phyloP scores from a whole-genome alignment of 2,888 invertebrate genomes.

The Candidula unifasciata region DNA sequence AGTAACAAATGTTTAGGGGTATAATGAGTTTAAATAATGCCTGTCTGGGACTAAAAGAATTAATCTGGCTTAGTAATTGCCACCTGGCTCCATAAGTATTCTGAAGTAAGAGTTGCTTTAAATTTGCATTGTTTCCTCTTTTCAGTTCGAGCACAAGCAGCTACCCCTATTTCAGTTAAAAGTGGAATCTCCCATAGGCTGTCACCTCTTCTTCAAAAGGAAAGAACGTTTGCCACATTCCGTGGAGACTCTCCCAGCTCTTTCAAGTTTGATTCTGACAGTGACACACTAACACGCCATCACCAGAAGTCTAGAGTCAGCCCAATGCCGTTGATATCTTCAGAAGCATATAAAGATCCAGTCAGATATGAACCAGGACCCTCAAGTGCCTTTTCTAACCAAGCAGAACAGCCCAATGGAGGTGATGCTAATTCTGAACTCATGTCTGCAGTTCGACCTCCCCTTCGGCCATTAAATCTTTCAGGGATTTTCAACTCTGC shows the following conservation, averaged over 20 bases:
- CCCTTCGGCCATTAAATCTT: not conserved
- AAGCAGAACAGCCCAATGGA: slow-evolving; percentile 16
- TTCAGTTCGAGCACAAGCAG: slow-evolving; percentile 48
- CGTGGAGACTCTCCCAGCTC: slow-evolving; percentile 55
- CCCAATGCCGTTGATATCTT: slow-evolving; percentile 11
- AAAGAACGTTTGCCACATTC: slow-evolving; percentile 53
- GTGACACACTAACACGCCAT: slow-evolving; percentile 51
- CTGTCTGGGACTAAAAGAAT: too few species aligned
- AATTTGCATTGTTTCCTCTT: not conserved
- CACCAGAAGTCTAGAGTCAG: not conserved
- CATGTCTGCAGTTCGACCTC: not conserved
- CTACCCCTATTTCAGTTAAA: slow-evolving; percentile 49
- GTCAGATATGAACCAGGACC: not conserved
- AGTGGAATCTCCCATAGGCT: slow-evolving; percentile 50
- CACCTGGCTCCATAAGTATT: too few species aligned
- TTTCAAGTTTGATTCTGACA: slow-evolving; percentile 55
- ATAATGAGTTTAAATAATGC: too few species aligned
- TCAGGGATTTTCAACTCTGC: slow-evolving; percentile 23
- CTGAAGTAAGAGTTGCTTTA: not conserved
- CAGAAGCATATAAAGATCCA: slow-evolving; percentile 24
- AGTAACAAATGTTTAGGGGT: too few species aligned
- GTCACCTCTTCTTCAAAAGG: slow-evolving; percentile 51
- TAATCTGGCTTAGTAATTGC: too few species aligned
- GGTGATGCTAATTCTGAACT: slow-evolving; percentile 36
- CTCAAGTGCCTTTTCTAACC: not conserved